phyloP scores from a whole-genome alignment of 2,113 vertebrate species.

The Pelusios castaneus region DNA sequence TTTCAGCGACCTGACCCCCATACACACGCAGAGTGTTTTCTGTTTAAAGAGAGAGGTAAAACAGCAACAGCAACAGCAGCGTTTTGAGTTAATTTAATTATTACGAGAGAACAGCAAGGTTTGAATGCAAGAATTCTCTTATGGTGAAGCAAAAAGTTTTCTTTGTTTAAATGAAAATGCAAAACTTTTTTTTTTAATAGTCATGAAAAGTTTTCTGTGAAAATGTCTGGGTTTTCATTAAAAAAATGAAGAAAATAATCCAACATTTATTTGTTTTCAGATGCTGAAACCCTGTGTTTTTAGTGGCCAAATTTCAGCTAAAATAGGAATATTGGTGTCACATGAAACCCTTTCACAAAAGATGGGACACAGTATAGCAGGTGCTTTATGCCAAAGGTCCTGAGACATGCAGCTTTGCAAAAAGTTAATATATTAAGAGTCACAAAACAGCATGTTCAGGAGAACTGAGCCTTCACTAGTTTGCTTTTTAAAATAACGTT shows the following conservation, averaged over 20 bases:
- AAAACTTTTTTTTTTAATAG: not conserved
- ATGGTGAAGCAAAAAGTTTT: not conserved
- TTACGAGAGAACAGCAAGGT: not conserved
- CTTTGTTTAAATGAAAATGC: not conserved
- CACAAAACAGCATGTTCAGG: not conserved
- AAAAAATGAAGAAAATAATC: not conserved
- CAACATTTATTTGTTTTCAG: not conserved
- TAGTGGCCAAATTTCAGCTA: not conserved
- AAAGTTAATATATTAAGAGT: not conserved
- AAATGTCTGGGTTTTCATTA: not conserved
- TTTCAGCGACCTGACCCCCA: not conserved
- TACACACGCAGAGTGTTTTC: fast-evolving
- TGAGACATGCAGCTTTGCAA: not conserved
- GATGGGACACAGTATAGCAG: not conserved
- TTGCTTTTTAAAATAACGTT: not conserved
- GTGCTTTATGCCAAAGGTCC: not conserved
- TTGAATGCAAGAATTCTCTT: not conserved
- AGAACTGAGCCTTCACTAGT: not conserved
- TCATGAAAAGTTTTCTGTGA: not conserved
- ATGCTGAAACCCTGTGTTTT: not conserved
- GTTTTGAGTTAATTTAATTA: not conserved
- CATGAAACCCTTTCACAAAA: not conserved
- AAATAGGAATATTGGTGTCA: not conserved
- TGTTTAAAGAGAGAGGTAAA: not conserved
- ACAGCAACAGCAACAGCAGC: not conserved